A percentile compares a stretch with the other conserved stretches of the same genome.
Evolutionary conservation across 2,113 vertebrate species (phyloP).

Genomic region (Leptocoma aspasia): DNA sequence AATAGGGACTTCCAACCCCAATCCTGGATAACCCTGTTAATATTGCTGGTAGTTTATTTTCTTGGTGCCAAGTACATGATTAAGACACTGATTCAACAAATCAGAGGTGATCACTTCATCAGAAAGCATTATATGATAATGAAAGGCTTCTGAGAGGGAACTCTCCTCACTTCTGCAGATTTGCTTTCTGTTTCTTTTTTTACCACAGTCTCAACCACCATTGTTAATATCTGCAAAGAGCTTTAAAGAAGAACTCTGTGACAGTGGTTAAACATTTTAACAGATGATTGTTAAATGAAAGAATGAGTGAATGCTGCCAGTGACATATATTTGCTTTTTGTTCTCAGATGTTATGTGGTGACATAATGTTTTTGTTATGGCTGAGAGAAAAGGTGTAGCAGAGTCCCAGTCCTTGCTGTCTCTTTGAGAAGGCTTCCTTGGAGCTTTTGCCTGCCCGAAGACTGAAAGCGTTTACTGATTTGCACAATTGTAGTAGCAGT

Average conservation of each 20-base stretch:
- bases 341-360: background rate
- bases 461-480: background rate
- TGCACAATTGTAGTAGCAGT: background rate
- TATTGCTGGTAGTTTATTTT: background rate
- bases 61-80: background rate
- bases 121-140: constrained; percentile 5
- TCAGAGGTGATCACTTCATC: constrained; percentile 20
- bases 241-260: background rate
- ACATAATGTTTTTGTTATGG: background rate
- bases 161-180: background rate
- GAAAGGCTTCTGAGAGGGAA: background rate
- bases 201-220: background rate
- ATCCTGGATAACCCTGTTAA: background rate
- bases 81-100: constrained; percentile 32
- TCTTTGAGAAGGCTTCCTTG: background rate
- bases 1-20: background rate
- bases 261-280: background rate
- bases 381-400: background rate
- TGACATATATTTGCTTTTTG: background rate
- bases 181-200: background rate
- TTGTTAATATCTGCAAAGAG: background rate
- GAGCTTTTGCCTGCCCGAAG: background rate
- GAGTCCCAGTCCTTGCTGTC: background rate
- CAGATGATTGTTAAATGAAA: background rate
- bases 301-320: background rate